Conservation (phyloP, 2,113 vertebrate species). For the Brachirus orientalis region DNA sequence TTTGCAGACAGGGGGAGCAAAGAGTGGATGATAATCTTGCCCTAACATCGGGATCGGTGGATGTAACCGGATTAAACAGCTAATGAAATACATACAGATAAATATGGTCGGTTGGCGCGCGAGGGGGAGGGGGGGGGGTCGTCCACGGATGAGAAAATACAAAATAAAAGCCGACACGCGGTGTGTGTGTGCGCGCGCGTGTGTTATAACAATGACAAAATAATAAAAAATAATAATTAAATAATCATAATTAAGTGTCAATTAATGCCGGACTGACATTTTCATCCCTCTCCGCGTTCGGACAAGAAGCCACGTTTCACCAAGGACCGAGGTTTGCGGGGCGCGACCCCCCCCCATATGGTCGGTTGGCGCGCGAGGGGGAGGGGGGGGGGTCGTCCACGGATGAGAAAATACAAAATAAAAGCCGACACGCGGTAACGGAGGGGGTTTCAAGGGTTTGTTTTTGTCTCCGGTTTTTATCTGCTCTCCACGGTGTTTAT, state of each 20-base stretch:
- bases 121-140: not conserved
- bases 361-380: conserved; percentile 17
- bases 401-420: conserved; percentile 45
- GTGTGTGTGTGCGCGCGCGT: too few relatives aligned
- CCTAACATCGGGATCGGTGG: conserved; percentile 64
- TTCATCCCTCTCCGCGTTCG: too few relatives aligned
- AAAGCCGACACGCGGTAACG: conserved; percentile 11
- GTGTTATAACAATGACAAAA: too few relatives aligned
- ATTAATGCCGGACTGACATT: too few relatives aligned
- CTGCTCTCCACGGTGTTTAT: too few relatives aligned
- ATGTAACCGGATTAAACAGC: conserved; percentile 75
- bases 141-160: conserved; percentile 27
- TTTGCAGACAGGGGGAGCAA: conserved; percentile 43
- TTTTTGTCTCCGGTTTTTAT: too few relatives aligned
- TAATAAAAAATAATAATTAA: too few relatives aligned
- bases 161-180: too few relatives aligned
- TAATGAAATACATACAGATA: conserved; percentile 69
- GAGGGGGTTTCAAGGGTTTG: not conserved
- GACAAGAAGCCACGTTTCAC: conserved; percentile 40
- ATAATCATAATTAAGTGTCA: too few relatives aligned
- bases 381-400: conserved; percentile 3
- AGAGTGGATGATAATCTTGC: conserved; percentile 70
- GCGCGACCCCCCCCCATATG: conserved; percentile 20
- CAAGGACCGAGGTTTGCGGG: conserved; percentile 44
- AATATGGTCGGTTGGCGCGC: conserved; percentile 36